A percentile compares a stretch with the other conserved stretches of the same genome.
Evolutionary conservation across 2,888 invertebrate genomes (phyloP).

Genomic region (Drosophila infuscata): DNA sequence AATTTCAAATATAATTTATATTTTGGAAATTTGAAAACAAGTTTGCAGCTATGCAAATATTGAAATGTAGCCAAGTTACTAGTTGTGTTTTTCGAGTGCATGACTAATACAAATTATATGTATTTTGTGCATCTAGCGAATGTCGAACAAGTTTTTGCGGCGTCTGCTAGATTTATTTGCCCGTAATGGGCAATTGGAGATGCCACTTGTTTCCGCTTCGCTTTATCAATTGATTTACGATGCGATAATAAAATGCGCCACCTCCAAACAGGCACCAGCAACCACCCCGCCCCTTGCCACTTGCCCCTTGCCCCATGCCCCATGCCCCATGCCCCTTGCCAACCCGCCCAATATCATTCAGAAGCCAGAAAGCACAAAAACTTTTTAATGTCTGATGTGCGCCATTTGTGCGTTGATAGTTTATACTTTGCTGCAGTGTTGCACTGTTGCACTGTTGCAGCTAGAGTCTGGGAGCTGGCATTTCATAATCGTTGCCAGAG

Average conservation of each 20-base stretch:
- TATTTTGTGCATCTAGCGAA: slow-evolving; percentile 55
- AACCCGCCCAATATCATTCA: slow-evolving; percentile 15
- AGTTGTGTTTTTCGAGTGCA: slow-evolving; percentile 23
- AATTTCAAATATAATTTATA: background rate
- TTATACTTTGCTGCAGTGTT: slow-evolving; percentile 27
- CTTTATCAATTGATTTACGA: slow-evolving; percentile 82
- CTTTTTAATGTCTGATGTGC: slow-evolving; percentile 61
- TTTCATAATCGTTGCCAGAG: slow-evolving; percentile 80
- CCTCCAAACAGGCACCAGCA: background rate
- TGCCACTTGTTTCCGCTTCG: slow-evolving; percentile 81
- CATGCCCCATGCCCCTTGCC: background rate
- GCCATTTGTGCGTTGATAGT: slow-evolving; percentile 62
- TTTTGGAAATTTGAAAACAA: background rate
- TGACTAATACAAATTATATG: slow-evolving; percentile 10
- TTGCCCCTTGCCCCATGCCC: too few species aligned
- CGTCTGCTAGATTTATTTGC: slow-evolving; percentile 67
- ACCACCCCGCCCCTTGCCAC: too few species aligned
- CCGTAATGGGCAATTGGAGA: slow-evolving; percentile 71
- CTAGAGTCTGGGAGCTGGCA: slow-evolving; percentile 47
- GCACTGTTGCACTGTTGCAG: slow-evolving; percentile 6
- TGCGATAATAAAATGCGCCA: slow-evolving; percentile 59
- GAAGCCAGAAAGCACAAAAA: slow-evolving; percentile 23
- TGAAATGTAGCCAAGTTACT: background rate
- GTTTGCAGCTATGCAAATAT: background rate
- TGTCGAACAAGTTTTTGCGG: slow-evolving; percentile 49